phyloP scores from a whole-genome alignment of 2,797 vertebrate species.

The Spondyliosoma cantharus region DNA sequence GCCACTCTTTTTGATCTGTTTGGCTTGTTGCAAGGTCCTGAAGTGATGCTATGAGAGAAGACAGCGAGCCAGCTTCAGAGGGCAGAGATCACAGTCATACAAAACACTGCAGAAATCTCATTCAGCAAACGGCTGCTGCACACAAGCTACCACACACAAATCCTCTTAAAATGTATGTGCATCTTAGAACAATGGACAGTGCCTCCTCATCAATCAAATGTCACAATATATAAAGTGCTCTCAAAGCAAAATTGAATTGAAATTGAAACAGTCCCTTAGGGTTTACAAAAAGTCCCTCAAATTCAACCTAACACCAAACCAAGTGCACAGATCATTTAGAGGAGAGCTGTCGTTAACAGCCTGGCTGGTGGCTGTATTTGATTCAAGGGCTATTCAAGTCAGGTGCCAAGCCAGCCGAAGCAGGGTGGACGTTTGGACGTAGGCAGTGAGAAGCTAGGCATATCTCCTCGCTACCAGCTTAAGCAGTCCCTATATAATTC shows the following conservation, averaged over 20 bases:
- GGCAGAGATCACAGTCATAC: constrained; percentile 38
- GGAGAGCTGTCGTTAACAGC: too few relatives aligned
- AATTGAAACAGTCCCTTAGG: too few relatives aligned
- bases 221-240: constrained; percentile 7
- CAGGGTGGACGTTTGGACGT: too few relatives aligned
- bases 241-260: constrained; percentile 27
- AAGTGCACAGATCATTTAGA: too few relatives aligned
- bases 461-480: too few relatives aligned
- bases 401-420: too few relatives aligned
- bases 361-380: too few relatives aligned
- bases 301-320: too few relatives aligned
- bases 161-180: constrained; percentile 40
- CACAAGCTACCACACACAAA: constrained; percentile 35
- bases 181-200: constrained; percentile 15
- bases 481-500: too few relatives aligned
- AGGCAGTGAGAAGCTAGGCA: too few relatives aligned
- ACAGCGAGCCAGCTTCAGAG: constrained; percentile 45
- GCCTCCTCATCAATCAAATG: constrained; percentile 32
- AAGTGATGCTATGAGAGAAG: constrained; percentile 30
- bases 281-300: too few relatives aligned
- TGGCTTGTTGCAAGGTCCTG: constrained; percentile 28
- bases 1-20: constrained; percentile 47
- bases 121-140: constrained; percentile 36
- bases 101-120: constrained; percentile 35
- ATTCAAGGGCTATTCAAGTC: too few relatives aligned